Percentiles rank a stretch among this genome's conserved stretches.
Evolutionary conservation across 2,888 invertebrate genomes (phyloP).

Genomic region (Imbricaverruca yamaguchii): DNA sequence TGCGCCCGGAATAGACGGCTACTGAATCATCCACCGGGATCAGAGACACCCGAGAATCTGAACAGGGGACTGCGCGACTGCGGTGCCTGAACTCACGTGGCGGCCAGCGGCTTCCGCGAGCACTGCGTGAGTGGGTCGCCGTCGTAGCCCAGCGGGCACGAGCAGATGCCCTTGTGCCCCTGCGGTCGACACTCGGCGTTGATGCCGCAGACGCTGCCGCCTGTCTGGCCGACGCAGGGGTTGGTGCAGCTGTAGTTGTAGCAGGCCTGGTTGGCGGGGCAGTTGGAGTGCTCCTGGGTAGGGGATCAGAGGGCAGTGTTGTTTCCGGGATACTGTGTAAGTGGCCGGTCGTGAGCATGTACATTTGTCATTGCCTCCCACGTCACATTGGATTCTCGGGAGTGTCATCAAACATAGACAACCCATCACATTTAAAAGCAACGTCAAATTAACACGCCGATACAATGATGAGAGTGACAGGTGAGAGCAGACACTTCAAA

Average conservation of each 20-base stretch:
- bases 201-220: slow-evolving; percentile 48
- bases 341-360: too few relatives aligned
- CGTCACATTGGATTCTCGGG: too few relatives aligned
- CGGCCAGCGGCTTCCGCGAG: slow-evolving; percentile 9
- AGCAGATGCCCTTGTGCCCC: slow-evolving; percentile 47
- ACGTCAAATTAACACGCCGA: too few relatives aligned
- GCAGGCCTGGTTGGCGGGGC: slow-evolving; percentile 64
- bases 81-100: background rate
- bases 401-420: too few relatives aligned
- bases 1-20: too few relatives aligned
- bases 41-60: too few relatives aligned
- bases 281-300: slow-evolving; percentile 46
- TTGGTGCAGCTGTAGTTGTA: slow-evolving; percentile 59
- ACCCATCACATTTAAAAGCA: too few relatives aligned
- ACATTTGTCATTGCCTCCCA: too few relatives aligned
- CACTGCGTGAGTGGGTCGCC: slow-evolving; percentile 36
- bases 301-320: background rate
- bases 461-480: too few relatives aligned
- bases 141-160: slow-evolving; percentile 33
- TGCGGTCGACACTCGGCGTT: slow-evolving; percentile 67
- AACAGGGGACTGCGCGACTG: too few relatives aligned
- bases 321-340: background rate
- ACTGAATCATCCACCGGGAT: too few relatives aligned
- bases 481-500: too few relatives aligned
- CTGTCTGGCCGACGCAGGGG: slow-evolving; percentile 40